Conservation (phyloP, 1,140 invertebrate genomes). For the Calosoma granatense region DNA sequence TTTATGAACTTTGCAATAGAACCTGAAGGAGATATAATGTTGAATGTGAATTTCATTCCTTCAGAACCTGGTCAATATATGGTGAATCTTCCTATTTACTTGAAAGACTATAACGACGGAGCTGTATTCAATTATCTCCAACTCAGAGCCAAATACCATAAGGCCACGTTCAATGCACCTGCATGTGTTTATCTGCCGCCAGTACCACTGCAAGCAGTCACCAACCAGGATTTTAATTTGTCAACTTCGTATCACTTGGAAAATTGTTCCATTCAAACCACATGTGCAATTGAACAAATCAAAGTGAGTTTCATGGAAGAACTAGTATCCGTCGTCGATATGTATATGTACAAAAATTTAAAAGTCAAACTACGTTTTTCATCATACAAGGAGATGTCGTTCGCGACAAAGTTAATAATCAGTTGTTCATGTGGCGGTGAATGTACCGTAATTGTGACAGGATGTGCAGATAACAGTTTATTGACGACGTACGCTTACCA, state of each 20-base stretch:
- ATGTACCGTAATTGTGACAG: neutral
- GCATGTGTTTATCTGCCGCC: neutral
- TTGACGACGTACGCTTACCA: neutral
- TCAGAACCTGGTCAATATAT: neutral
- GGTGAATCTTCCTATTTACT: constrained; percentile 11
- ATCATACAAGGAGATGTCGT: too few relatives aligned
- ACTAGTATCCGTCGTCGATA: too few relatives aligned
- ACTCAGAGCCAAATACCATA: neutral
- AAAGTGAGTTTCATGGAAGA: too few relatives aligned
- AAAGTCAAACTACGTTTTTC: too few relatives aligned
- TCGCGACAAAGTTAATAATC: neutral
- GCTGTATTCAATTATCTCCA: neutral
- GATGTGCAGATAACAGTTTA: neutral
- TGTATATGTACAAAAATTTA: too few relatives aligned
- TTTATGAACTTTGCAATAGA: constrained; percentile 11
- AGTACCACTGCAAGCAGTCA: neutral
- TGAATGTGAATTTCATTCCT: constrained; percentile 10
- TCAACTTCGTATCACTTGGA: neutral
- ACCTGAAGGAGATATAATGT: constrained; percentile 11
- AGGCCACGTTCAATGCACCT: neutral
- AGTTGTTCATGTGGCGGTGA: neutral
- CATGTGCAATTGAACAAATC: too few relatives aligned
- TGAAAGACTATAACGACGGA: constrained; percentile 1
- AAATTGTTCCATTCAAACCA: neutral
- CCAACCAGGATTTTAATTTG: neutral